Evolutionary conservation across 2,888 invertebrate species (phyloP).

Genomic region (Acholoe squamosa): DNA sequence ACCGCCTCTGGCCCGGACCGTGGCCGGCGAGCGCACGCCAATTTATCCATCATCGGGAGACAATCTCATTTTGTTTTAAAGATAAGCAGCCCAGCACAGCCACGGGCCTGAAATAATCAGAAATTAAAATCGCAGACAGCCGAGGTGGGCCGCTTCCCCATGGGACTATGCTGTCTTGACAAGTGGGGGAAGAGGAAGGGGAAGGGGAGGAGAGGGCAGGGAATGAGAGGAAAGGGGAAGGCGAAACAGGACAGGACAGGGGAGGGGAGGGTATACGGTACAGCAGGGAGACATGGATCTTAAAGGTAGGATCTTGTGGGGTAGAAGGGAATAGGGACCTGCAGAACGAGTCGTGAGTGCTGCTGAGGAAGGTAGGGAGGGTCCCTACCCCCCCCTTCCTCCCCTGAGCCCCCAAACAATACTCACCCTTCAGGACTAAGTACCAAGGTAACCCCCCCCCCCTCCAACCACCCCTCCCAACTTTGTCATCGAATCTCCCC

Average conservation of each 20-base stretch:
- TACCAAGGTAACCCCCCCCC: not conserved
- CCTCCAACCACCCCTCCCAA: no score
- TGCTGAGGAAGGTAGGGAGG: not conserved
- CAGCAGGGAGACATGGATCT: no score
- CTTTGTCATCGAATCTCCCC: no score
- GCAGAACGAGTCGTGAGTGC: not conserved
- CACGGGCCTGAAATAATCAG: slow-evolving; percentile 46
- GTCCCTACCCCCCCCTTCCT: not conserved
- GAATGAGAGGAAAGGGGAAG: not conserved
- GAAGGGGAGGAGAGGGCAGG: not conserved
- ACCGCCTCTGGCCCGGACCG: slow-evolving; percentile 22
- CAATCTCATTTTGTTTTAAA: slow-evolving; percentile 56
- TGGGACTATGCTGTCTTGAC: slow-evolving; percentile 1
- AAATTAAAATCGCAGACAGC: slow-evolving; percentile 49
- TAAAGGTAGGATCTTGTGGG: not conserved
- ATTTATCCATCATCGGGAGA: slow-evolving; percentile 39
- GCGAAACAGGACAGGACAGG: not conserved
- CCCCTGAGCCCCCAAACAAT: no score
- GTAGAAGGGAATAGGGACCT: not conserved
- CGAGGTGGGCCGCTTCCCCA: not conserved
- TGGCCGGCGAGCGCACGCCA: slow-evolving; percentile 23
- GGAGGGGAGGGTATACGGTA: no score
- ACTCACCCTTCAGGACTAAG: not conserved
- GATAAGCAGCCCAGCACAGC: slow-evolving; percentile 12
- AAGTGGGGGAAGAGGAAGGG: not conserved